Percentiles rank a stretch among this genome's conserved stretches.
These are phyloP conservation scores for Neostethus bicornis DNA, from an alignment of 2,797 vertebrate genomes.

Conservation along the genomic window DNA sequence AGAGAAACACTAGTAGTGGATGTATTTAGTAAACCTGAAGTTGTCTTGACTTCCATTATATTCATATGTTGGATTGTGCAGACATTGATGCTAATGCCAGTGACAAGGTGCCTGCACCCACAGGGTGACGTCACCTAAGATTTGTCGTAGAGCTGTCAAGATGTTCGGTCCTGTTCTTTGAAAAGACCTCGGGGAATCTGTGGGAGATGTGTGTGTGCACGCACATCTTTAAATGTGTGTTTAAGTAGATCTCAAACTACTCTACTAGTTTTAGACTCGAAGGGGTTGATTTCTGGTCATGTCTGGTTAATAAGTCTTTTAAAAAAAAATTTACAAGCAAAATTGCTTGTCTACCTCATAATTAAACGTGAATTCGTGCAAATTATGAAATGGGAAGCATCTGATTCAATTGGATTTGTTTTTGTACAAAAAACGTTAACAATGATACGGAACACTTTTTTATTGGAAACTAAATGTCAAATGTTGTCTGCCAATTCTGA, in stretches of 20 bases:
- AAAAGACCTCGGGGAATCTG: slow-evolving; percentile 45
- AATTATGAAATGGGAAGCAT: slow-evolving; percentile 1
- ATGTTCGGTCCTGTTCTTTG: slow-evolving; percentile 26
- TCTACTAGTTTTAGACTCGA: not conserved
- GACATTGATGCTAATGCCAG: slow-evolving; percentile 47
- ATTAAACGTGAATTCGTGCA: slow-evolving; percentile 1
- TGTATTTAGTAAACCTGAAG: slow-evolving; percentile 16
- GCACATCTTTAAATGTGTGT: not conserved
- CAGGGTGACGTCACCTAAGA: slow-evolving; percentile 55
- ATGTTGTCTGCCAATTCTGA: not conserved
- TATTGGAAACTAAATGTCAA: not conserved
- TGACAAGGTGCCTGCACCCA: slow-evolving; percentile 48
- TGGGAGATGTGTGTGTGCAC: slow-evolving; percentile 5
- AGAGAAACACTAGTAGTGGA: slow-evolving; percentile 5
- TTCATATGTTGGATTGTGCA: slow-evolving; percentile 17
- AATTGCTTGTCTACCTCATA: not conserved
- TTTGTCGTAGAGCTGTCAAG: slow-evolving; percentile 49
- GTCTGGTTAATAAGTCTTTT: not conserved
- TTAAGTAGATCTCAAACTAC: not conserved
- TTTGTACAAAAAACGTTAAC: not conserved
- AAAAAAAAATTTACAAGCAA: no score
- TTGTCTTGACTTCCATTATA: slow-evolving; percentile 1
- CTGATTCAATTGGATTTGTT: not conserved
- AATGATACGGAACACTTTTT: slow-evolving; percentile 1
- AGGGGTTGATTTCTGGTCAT: not conserved